These are phyloP conservation scores for Recurvirostra avosetta DNA, from an alignment of 2,113 vertebrate species.

Conservation along the genomic window DNA sequence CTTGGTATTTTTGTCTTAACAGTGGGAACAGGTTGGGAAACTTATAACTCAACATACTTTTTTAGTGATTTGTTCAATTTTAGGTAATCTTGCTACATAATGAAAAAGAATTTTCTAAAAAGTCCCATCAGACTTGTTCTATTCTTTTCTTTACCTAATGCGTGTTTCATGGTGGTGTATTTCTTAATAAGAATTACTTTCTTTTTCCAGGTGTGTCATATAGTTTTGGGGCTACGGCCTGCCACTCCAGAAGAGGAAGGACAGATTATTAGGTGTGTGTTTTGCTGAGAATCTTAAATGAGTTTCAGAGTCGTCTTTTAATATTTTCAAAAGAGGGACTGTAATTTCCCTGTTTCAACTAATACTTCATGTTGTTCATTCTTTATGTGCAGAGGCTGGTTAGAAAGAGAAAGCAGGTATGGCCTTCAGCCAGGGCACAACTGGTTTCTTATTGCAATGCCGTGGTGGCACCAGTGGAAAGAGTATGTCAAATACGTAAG, in stretches of 20 bases:
- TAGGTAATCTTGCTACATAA: background rate
- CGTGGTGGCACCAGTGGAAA: conserved; percentile 99
- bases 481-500: conserved; percentile 98
- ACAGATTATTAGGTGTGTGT: conserved; percentile 90
- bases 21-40: background rate
- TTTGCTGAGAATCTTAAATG: background rate
- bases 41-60: background rate
- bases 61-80: background rate
- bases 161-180: background rate
- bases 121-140: background rate
- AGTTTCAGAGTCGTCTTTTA: background rate
- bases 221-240: conserved; percentile 92
- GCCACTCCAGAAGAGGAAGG: conserved; percentile 95
- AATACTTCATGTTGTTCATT: background rate
- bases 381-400: conserved; percentile 83
- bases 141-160: background rate
- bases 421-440: conserved; percentile 91
- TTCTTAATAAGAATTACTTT: background rate
- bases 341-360: background rate
- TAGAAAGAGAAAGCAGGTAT: conserved; percentile 94
- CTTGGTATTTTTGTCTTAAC: background rate
- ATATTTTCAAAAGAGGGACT: background rate
- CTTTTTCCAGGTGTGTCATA: conserved; percentile 90
- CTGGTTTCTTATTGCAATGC: conserved; percentile 98
- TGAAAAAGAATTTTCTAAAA: background rate